A percentile compares a stretch with the other conserved stretches of the same genome.
These are phyloP conservation scores for Hydrozoanthus gracilis DNA, from an alignment of 92 coral and sea anemone genomes.

Conservation along the genomic window DNA sequence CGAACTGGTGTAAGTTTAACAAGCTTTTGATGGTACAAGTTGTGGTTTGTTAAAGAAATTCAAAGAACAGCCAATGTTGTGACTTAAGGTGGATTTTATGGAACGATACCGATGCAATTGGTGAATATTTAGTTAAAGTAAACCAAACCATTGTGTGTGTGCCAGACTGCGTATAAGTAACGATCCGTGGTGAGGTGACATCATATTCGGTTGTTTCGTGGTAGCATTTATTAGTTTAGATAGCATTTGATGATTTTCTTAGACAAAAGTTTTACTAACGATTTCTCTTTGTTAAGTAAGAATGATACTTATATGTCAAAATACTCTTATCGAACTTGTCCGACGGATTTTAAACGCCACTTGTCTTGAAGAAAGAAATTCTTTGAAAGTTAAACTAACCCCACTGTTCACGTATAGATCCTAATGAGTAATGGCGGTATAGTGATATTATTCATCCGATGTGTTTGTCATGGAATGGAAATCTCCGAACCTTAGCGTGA, in stretches of 20 bases:
- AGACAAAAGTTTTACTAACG: neutral
- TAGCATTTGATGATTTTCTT: neutral
- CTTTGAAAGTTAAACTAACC: constrained; percentile 9
- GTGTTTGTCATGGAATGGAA: neutral
- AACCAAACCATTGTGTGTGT: constrained; percentile 35
- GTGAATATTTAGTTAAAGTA: constrained; percentile 5
- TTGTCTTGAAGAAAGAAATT: neutral
- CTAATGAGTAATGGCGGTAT: neutral
- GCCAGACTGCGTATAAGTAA: constrained; percentile 4
- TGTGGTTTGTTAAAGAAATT: neutral
- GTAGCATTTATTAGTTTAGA: constrained; percentile 2
- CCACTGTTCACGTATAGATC: neutral
- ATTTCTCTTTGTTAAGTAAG: neutral
- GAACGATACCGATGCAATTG: neutral
- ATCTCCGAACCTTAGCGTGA: neutral
- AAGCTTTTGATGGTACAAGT: neutral
- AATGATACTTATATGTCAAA: neutral
- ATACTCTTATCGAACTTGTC: neutral
- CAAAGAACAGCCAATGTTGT: neutral
- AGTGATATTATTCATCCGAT: constrained; percentile 22
- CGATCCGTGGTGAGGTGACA: constrained; percentile 29
- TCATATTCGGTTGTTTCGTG: constrained; percentile 26
- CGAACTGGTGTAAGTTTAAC: constrained; percentile 6
- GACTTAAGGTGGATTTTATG: constrained; percentile 17
- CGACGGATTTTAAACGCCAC: constrained; percentile 46